These are phyloP conservation scores for Platichthys stellatus DNA, from an alignment of 2,113 vertebrate species.

Conservation along the genomic window DNA sequence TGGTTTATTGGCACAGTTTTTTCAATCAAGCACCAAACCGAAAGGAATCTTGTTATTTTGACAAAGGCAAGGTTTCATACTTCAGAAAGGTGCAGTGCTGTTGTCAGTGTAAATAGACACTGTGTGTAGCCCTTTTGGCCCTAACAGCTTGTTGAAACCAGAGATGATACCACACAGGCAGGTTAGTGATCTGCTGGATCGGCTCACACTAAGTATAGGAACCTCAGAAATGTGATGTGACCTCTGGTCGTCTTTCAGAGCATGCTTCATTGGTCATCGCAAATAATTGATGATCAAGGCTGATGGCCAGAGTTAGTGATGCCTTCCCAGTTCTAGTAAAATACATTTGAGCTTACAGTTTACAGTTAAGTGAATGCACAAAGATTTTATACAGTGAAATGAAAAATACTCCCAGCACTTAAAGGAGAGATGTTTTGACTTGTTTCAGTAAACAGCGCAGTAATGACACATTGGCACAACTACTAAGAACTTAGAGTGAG, in stretches of 20 bases:
- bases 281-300: constrained; percentile 19
- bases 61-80: background rate
- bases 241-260: constrained; percentile 1
- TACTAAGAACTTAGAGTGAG: background rate
- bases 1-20: background rate
- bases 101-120: constrained; percentile 17
- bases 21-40: background rate
- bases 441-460: background rate
- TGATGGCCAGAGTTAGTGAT: background rate
- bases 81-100: background rate
- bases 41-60: constrained; percentile 10
- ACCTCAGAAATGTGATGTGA: background rate
- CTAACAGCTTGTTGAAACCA: constrained; percentile 17
- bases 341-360: background rate
- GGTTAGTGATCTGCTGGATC: background rate
- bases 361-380: background rate
- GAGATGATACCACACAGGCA: constrained; percentile 5
- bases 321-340: background rate
- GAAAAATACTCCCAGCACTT: background rate
- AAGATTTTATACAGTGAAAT: background rate
- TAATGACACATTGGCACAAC: background rate
- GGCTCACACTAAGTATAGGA: background rate
- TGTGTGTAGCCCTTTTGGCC: background rate
- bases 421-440: background rate
- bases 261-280: background rate